A percentile compares a stretch with the other conserved stretches of the same genome.
phyloP scores from a whole-genome alignment of 2,113 vertebrate species.

The Synchiropus splendidus region DNA sequence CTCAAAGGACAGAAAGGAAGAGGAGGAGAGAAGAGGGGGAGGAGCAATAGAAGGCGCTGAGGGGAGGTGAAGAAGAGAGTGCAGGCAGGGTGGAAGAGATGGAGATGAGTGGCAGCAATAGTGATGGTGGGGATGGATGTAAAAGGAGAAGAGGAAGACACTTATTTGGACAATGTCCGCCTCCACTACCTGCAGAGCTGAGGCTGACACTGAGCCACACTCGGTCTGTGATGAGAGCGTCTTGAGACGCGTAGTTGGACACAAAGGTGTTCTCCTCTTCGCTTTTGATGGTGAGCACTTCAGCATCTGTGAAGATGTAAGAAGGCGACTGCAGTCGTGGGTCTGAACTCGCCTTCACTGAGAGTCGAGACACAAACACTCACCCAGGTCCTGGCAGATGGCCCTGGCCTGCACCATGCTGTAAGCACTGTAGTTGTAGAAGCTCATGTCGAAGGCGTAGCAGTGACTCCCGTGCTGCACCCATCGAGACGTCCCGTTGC shows the following conservation, averaged over 20 bases:
- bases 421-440: constrained; percentile 77
- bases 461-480: constrained; percentile 76
- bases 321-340: not conserved
- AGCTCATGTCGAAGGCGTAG: constrained; percentile 72
- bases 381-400: constrained; percentile 77
- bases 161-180: not conserved
- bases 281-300: constrained; percentile 73
- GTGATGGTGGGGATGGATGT: too few relatives aligned
- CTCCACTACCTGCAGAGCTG: constrained; percentile 56
- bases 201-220: constrained; percentile 79
- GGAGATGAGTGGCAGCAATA: too few relatives aligned
- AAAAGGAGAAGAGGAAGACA: not conserved
- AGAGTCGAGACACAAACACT: too few relatives aligned
- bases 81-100: too few relatives aligned
- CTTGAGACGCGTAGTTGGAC: constrained; percentile 63
- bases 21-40: too few relatives aligned
- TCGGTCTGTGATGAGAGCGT: constrained; percentile 75
- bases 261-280: constrained; percentile 87
- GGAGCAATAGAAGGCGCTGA: too few relatives aligned
- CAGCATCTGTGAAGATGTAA: constrained; percentile 62
- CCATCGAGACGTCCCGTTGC: constrained; percentile 62
- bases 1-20: too few relatives aligned
- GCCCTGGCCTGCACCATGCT: constrained; percentile 63
- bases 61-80: too few relatives aligned
- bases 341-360: too few relatives aligned